Conservation (phyloP, 1,140 invertebrate species). For the Nomia melanderi region DNA sequence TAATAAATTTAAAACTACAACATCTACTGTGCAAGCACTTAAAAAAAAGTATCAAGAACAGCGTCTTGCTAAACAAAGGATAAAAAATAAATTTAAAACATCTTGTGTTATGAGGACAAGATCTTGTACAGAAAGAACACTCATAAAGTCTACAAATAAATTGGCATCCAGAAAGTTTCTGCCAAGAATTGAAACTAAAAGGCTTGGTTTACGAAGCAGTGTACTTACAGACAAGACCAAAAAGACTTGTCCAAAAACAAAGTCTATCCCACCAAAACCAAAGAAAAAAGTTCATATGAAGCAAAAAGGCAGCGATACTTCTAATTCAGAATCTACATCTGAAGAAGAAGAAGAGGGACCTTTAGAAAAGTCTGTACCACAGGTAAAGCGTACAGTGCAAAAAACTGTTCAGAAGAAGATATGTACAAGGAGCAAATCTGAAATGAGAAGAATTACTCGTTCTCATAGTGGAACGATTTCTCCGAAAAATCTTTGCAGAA, state of each 20-base stretch:
- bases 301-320: constrained; percentile 64
- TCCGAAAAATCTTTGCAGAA: constrained; percentile 64
- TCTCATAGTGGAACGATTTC: constrained; percentile 66
- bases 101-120: constrained; percentile 76
- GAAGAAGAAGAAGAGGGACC: constrained; percentile 73
- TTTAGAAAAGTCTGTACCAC: constrained; percentile 46
- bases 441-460: constrained; percentile 74
- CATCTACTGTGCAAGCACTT: constrained; percentile 83
- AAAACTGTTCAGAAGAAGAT: constrained; percentile 70
- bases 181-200: constrained; percentile 68
- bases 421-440: constrained; percentile 70
- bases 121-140: constrained; percentile 67
- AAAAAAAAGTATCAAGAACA: constrained; percentile 86
- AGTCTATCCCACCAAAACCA: constrained; percentile 54
- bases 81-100: constrained; percentile 74
- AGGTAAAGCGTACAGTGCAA: constrained; percentile 58
- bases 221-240: constrained; percentile 62
- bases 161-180: constrained; percentile 68
- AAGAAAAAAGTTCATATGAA: constrained; percentile 61
- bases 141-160: constrained; percentile 65
- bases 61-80: constrained; percentile 82
- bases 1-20: constrained; percentile 73
- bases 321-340: constrained; percentile 74
- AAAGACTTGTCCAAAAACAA: constrained; percentile 45
- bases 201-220: constrained; percentile 75